Conservation (phyloP, 92 coral and sea anemone genomes). For the Pocillopora grandis region DNA sequence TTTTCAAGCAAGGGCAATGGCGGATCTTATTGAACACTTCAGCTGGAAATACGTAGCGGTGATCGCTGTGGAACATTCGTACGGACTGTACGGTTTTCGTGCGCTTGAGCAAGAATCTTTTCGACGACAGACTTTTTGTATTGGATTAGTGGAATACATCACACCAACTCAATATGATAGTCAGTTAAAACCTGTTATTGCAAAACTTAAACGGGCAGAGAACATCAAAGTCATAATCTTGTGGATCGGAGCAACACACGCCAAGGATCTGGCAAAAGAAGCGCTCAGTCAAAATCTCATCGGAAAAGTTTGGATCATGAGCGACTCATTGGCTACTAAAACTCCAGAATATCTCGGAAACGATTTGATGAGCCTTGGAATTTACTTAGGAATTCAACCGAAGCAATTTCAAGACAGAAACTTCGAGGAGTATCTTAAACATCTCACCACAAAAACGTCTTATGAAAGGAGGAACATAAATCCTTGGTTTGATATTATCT, state of each 20-base stretch:
- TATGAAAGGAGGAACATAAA: conserved; percentile 30
- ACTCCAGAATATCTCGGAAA: conserved; percentile 61
- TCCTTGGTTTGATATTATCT: conserved; percentile 59
- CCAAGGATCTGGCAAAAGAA: conserved; percentile 58
- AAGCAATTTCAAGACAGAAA: conserved; percentile 46
- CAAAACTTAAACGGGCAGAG: conserved; percentile 46
- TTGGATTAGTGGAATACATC: conserved; percentile 73
- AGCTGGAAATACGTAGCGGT: conserved; percentile 76
- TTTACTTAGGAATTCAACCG: conserved; percentile 69
- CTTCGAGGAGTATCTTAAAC: conserved; percentile 46
- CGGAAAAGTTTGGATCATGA: conserved; percentile 73
- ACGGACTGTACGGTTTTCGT: conserved; percentile 72
- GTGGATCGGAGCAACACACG: conserved; percentile 72
- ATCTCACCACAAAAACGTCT: conserved; percentile 45
- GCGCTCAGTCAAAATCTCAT: conserved; percentile 59
- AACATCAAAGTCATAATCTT: conserved; percentile 72
- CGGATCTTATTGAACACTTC: conserved; percentile 66
- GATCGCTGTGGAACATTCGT: conserved; percentile 73
- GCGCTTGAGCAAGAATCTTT: conserved; percentile 68
- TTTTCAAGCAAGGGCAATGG: conserved; percentile 79
- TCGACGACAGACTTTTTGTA: conserved; percentile 62
- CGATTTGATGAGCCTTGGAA: conserved; percentile 63
- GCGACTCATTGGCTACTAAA: conserved; percentile 77
- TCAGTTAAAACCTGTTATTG: conserved; percentile 43
- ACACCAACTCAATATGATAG: conserved; percentile 50